Evolutionary conservation across 2,888 invertebrate species (phyloP).

Genomic region (Sericinus montela): DNA sequence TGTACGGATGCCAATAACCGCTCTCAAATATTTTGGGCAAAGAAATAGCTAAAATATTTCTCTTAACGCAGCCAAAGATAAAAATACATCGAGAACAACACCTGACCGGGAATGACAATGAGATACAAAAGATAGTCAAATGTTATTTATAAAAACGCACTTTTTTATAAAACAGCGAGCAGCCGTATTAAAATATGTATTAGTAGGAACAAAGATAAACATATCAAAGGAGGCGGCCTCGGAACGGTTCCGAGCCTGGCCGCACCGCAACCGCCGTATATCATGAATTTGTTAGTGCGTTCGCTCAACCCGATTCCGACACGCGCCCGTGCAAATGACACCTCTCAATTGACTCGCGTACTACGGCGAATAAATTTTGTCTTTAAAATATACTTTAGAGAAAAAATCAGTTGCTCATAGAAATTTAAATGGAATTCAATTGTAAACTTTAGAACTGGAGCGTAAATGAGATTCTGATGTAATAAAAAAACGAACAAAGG

Average conservation of each 20-base stretch:
- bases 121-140: background rate
- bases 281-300: slow-evolving; percentile 10
- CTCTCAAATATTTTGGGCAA: too few relatives aligned
- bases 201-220: slow-evolving; percentile 6
- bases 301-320: slow-evolving; percentile 5
- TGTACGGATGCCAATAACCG: too few relatives aligned
- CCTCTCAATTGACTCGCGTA: background rate
- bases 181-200: background rate
- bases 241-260: slow-evolving; percentile 4
- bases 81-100: too few relatives aligned
- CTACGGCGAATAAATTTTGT: background rate
- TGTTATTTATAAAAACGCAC: background rate
- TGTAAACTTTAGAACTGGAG: too few relatives aligned
- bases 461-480: too few relatives aligned
- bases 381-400: background rate
- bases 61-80: too few relatives aligned
- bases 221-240: slow-evolving; percentile 1
- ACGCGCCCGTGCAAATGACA: slow-evolving; percentile 7
- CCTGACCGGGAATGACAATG: background rate
- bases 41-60: too few relatives aligned
- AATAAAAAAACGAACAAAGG: too few relatives aligned
- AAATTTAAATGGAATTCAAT: too few relatives aligned
- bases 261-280: background rate
- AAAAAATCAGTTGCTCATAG: background rate
- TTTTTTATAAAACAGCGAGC: background rate